Evolutionary conservation across 2,113 vertebrate genomes (phyloP).

Genomic region (Riparia riparia): DNA sequence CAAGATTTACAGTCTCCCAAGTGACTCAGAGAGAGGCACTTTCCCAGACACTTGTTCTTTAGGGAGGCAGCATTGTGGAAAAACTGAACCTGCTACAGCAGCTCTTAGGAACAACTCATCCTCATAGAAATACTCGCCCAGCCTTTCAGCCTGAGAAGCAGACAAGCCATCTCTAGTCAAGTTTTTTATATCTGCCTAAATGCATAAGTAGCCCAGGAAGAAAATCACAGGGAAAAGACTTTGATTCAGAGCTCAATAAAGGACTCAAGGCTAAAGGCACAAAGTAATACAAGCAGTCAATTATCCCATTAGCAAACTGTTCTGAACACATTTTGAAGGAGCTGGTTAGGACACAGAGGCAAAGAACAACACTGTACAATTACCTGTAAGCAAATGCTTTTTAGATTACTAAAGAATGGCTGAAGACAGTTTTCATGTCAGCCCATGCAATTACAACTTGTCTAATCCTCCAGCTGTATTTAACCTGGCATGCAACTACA

Average conservation of each 20-base stretch:
- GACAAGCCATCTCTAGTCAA: fast-evolving
- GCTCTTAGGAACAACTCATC: not conserved
- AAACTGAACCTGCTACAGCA: fast-evolving
- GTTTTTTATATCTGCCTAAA: not conserved
- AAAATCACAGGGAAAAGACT: not conserved
- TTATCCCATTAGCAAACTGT: not conserved
- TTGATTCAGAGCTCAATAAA: fast-evolving
- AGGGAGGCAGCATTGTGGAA: not conserved
- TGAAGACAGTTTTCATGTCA: not conserved
- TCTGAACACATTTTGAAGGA: not conserved
- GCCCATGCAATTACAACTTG: not conserved
- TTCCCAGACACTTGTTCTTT: not conserved
- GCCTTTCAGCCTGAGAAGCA: not conserved
- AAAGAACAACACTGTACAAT: not conserved
- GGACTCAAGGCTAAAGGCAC: not conserved
- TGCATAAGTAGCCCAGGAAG: fast-evolving
- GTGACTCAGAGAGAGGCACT: not conserved
- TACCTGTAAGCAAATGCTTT: not conserved
- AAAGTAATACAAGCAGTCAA: not conserved
- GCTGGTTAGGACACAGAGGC: not conserved
- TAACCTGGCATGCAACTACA: not conserved
- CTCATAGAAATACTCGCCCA: not conserved
- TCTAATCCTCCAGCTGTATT: not conserved
- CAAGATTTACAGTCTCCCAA: not conserved
- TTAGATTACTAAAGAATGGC: not conserved